Percentiles rank a stretch among this genome's conserved stretches.
Evolutionary conservation across 2,888 invertebrate genomes (phyloP).

Genomic region (Carabus problematicus): DNA sequence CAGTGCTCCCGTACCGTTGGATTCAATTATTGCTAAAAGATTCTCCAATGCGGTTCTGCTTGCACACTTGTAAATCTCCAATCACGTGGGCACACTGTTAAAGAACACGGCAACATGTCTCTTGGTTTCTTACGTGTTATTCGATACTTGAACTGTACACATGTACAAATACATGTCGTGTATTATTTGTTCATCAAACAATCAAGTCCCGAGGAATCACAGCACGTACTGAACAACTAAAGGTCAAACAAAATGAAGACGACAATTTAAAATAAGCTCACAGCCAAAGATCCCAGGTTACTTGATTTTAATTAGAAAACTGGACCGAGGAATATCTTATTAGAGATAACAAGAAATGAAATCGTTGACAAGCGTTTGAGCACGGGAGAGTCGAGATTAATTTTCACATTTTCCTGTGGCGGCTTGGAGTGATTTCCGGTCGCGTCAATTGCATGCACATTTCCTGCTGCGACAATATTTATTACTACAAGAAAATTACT

Average conservation of each 20-base stretch:
- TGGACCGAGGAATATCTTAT: conserved; percentile 25
- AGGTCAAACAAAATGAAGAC: conserved; percentile 17
- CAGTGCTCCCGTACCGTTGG: no score
- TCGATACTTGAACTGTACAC: no score
- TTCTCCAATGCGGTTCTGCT: no score
- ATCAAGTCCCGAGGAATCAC: no score
- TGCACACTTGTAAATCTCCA: no score
- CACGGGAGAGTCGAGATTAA: conserved; percentile 31
- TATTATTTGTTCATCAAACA: no score
- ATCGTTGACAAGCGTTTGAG: conserved; percentile 28
- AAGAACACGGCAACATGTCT: no score
- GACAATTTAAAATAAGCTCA: conserved; percentile 31
- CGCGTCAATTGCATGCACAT: background rate
- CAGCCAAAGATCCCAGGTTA: conserved; percentile 27
- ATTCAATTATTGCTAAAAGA: no score
- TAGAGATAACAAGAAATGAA: conserved; percentile 31
- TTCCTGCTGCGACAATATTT: background rate
- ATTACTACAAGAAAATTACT: background rate
- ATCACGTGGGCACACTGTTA: no score
- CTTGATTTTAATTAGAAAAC: conserved; percentile 36
- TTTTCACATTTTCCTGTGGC: conserved; percentile 23
- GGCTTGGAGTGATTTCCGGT: background rate
- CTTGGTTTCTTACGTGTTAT: no score
- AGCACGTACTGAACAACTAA: conserved; percentile 3
- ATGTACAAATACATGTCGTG: no score